phyloP scores from a whole-genome alignment of 2,888 invertebrate species.

The Choreutis nemorana region DNA sequence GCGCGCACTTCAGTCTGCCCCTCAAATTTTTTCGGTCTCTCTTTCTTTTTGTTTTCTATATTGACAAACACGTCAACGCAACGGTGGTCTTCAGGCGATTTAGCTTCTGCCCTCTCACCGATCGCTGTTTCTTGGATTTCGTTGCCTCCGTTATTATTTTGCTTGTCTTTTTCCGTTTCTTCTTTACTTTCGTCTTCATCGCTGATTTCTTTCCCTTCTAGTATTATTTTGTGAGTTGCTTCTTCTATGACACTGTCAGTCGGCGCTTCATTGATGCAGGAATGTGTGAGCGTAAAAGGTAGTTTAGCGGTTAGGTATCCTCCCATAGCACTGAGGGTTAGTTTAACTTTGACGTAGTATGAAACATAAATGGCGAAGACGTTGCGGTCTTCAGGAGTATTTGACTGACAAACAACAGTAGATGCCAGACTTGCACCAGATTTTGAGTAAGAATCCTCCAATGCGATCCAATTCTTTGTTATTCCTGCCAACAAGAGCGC shows the following conservation, averaged over 20 bases:
- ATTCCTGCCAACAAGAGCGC: too few relatives aligned
- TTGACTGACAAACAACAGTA: conserved; percentile 59
- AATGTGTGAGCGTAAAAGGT: conserved; percentile 82
- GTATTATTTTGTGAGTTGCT: conserved; percentile 51
- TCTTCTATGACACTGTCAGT: conserved; percentile 61
- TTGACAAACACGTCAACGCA: conserved; percentile 53
- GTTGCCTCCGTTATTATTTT: conserved; percentile 36
- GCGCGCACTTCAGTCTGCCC: conserved; percentile 37
- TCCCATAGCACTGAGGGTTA: conserved; percentile 81
- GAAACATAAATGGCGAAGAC: conserved; percentile 92
- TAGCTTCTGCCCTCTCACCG: conserved; percentile 30
- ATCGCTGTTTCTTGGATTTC: conserved; percentile 25
- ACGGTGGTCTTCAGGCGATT: conserved; percentile 37
- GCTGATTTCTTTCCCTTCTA: conserved; percentile 54
- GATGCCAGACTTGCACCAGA: conserved; percentile 70
- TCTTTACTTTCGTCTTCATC: conserved; percentile 48
- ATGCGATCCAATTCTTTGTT: conserved; percentile 90
- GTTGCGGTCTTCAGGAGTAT: conserved; percentile 78
- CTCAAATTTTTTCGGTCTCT: conserved; percentile 45
- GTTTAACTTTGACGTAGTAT: conserved; percentile 89
- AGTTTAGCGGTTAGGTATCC: conserved; percentile 81
- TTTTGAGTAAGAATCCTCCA: conserved; percentile 85
- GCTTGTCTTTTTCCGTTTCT: conserved; percentile 39
- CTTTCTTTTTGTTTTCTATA: conserved; percentile 46
- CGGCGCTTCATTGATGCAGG: conserved; percentile 70